Evolutionary conservation across 2,797 vertebrate genomes (phyloP).

Genomic region (Mormyrops boulengeri): DNA sequence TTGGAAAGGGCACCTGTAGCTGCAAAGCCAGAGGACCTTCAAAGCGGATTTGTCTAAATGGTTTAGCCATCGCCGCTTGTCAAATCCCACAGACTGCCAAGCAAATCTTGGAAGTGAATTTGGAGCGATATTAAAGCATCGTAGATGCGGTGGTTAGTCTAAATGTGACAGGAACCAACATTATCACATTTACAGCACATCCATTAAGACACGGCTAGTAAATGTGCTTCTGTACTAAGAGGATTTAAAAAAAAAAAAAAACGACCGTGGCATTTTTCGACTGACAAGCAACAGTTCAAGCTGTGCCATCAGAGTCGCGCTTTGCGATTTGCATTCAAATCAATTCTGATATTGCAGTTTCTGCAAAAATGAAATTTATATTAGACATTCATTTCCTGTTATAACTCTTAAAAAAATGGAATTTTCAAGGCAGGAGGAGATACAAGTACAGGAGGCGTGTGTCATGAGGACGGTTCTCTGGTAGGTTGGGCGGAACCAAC

Average conservation of each 20-base stretch:
- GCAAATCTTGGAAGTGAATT: not conserved
- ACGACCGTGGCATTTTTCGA: not conserved
- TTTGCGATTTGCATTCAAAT: not conserved
- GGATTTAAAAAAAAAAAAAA: not conserved
- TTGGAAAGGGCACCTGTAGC: not conserved
- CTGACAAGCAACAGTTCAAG: not conserved
- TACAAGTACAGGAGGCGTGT: not conserved
- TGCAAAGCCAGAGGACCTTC: not conserved
- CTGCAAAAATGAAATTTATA: not conserved
- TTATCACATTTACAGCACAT: not conserved
- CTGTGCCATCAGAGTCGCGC: not conserved
- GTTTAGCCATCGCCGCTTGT: not conserved
- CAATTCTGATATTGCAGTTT: not conserved
- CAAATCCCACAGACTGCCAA: not conserved
- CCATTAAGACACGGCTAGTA: conserved; percentile 38
- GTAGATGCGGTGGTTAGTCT: not conserved
- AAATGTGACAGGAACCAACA: not conserved
- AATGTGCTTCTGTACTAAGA: conserved; percentile 54
- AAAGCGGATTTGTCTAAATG: conserved; percentile 1
- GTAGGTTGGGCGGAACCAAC: not conserved
- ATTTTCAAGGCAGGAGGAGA: not conserved
- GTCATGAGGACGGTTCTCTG: not conserved
- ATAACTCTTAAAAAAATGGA: not conserved
- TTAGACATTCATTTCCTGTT: not conserved
- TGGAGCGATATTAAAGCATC: not conserved